These are phyloP conservation scores for Potorous gilbertii DNA, from an alignment of 2,797 vertebrate genomes.

Conservation along the genomic window DNA sequence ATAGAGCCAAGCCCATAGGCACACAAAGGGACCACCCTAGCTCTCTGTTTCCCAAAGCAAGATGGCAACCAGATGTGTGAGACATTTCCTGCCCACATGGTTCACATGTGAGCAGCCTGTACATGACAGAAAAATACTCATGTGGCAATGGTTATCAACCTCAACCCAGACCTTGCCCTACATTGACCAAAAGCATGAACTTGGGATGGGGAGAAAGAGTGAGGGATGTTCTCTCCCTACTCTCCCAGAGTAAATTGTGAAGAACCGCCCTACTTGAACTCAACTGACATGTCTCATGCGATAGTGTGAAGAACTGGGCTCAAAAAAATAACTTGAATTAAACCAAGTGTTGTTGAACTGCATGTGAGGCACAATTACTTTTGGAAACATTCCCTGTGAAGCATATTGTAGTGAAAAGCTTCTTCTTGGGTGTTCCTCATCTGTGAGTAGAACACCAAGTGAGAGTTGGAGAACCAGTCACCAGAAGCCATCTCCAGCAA, in stretches of 20 bases:
- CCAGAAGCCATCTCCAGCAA: background rate
- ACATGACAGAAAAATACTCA: background rate
- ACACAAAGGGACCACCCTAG: background rate
- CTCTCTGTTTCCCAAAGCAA: background rate
- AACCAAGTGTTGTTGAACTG: background rate
- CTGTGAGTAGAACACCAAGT: background rate
- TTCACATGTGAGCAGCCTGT: background rate
- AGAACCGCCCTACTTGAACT: background rate
- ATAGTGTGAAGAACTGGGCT: background rate
- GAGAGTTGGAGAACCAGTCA: background rate
- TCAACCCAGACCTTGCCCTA: too few relatives aligned
- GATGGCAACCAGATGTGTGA: background rate
- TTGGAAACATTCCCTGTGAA: background rate
- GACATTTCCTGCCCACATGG: background rate
- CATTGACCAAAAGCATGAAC: too few relatives aligned
- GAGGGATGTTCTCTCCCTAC: too few relatives aligned
- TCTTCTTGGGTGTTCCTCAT: background rate
- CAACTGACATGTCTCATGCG: background rate
- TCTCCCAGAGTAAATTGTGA: too few relatives aligned
- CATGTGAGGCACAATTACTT: background rate
- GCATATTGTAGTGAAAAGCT: background rate
- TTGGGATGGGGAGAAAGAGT: too few relatives aligned
- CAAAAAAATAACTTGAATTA: background rate
- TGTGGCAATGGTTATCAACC: background rate
- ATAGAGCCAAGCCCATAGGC: background rate